phyloP scores from a whole-genome alignment of 2,888 invertebrate species.

The Galerucella calmariensis region DNA sequence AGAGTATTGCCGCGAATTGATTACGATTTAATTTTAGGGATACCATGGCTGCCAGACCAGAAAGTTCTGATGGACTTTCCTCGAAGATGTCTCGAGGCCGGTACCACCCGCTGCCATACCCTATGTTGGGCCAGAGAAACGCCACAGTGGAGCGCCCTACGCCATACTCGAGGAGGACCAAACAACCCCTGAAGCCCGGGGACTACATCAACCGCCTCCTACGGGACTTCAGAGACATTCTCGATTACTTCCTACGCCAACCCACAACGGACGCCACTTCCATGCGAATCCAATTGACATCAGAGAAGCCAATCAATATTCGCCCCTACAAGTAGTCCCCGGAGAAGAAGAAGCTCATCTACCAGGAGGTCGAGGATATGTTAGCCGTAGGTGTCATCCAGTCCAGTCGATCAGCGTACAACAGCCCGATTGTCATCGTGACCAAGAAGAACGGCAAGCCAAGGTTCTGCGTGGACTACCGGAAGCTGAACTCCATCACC shows the following conservation, averaged over 20 bases:
- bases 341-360: not conserved
- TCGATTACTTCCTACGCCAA: too few species aligned
- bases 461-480: constrained; percentile 18
- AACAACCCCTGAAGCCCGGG: too few species aligned
- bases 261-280: not conserved
- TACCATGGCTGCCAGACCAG: too few species aligned
- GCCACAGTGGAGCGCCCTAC: too few species aligned
- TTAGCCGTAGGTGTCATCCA: constrained; percentile 15
- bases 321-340: constrained; percentile 11
- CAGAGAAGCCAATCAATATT: not conserved
- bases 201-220: too few species aligned
- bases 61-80: too few species aligned
- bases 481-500: constrained; percentile 16
- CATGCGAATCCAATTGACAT: not conserved
- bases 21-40: too few species aligned
- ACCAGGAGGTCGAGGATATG: not conserved
- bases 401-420: constrained; percentile 6
- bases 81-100: too few species aligned
- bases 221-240: not conserved
- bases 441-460: constrained; percentile 22
- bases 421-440: constrained; percentile 23
- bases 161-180: too few species aligned
- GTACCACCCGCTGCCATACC: too few species aligned
- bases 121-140: too few species aligned
- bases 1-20: constrained; percentile 22